phyloP scores from a whole-genome alignment of 37 sponge, comb jelly and placozoan genomes.

The Hormiphora californensis region DNA sequence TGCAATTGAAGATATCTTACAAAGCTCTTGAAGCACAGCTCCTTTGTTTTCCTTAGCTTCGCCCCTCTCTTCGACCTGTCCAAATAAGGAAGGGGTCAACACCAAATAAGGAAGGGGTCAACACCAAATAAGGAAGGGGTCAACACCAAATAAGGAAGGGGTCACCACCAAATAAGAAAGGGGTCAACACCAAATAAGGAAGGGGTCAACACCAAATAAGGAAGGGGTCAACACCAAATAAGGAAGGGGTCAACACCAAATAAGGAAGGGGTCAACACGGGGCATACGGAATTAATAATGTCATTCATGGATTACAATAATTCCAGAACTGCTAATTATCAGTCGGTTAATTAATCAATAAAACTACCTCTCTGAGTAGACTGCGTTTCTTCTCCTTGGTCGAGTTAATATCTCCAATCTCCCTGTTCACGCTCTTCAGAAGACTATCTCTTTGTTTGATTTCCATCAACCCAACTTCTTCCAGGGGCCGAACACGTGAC shows the following conservation, averaged over 20 bases:
- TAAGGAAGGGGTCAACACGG: no score
- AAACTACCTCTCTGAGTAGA: constrained; percentile 1
- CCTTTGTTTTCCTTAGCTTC: constrained; percentile 10
- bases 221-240: no score
- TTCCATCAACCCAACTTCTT: not conserved
- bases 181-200: no score
- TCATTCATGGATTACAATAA: no score
- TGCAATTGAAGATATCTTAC: not conserved
- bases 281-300: no score
- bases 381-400: constrained; percentile 39
- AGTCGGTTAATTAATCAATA: not conserved
- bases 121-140: no score
- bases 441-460: not conserved
- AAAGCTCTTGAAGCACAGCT: not conserved
- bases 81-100: not conserved
- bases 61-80: constrained; percentile 16
- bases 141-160: no score
- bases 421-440: constrained; percentile 11
- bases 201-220: no score
- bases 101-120: no score
- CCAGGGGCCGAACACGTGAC: not conserved
- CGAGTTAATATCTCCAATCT: not conserved
- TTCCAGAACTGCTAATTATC: no score
- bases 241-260: no score
- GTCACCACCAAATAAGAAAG: no score